A percentile compares a stretch with the other conserved stretches of the same genome.
phyloP scores from a whole-genome alignment of 1,140 invertebrate species.

The Halictus rubicundus region DNA sequence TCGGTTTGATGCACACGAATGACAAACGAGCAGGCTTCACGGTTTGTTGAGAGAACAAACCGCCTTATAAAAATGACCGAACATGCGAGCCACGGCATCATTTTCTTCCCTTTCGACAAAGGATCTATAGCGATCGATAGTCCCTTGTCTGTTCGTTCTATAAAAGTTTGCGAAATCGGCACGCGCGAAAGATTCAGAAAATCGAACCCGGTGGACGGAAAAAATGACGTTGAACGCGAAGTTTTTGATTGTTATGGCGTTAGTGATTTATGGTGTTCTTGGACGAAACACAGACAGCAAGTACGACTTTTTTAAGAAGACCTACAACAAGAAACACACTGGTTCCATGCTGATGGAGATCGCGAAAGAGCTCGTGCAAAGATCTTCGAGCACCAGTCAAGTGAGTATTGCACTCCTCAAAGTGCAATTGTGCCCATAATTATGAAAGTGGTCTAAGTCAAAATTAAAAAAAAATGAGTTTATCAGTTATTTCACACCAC shows the following conservation, averaged over 20 bases:
- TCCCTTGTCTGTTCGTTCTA: not conserved
- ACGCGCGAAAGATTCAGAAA: not conserved
- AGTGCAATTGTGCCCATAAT: too few relatives aligned
- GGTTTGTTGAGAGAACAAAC: constrained; percentile 47
- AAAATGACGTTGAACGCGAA: constrained; percentile 28
- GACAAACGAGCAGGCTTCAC: constrained; percentile 48
- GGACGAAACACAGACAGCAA: constrained; percentile 54
- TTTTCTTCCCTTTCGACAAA: constrained; percentile 9
- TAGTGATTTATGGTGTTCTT: constrained; percentile 52
- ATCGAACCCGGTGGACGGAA: too few relatives aligned
- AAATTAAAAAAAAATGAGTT: too few relatives aligned
- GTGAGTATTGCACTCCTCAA: constrained; percentile 70
- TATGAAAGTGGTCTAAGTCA: too few relatives aligned
- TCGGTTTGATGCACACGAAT: constrained; percentile 54
- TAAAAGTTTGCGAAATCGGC: too few relatives aligned
- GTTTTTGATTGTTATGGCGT: constrained; percentile 50
- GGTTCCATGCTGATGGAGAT: constrained; percentile 82
- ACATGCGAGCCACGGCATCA: not conserved
- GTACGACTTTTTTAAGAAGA: constrained; percentile 41
- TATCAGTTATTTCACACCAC: too few relatives aligned
- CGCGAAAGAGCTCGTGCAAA: constrained; percentile 84
- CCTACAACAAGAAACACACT: constrained; percentile 25
- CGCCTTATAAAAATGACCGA: constrained; percentile 43
- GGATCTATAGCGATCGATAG: not conserved
- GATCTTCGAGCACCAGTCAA: constrained; percentile 84